Conservation (phyloP, 2,113 vertebrate species). For the Dicentrarchus labrax region DNA sequence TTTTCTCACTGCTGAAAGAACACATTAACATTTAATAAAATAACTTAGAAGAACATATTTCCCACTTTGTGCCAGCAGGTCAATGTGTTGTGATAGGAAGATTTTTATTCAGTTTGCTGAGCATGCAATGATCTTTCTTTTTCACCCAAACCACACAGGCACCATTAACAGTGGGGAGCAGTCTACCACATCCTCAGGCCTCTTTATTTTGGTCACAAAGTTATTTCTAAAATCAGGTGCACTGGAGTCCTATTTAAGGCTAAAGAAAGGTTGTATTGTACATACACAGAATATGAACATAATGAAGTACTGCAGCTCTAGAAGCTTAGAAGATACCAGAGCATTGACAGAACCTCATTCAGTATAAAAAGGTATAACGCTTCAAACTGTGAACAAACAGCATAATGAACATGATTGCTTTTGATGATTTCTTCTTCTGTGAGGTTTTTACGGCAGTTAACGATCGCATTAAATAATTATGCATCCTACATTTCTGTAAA, state of each 20-base stretch:
- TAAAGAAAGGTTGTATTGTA: neutral
- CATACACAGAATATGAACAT: neutral
- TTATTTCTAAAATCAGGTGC: neutral
- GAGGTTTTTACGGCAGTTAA: too few relatives aligned
- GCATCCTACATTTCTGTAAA: too few relatives aligned
- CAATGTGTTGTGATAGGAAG: neutral
- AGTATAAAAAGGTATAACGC: too few relatives aligned
- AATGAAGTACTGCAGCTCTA: too few relatives aligned
- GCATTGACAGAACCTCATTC: too few relatives aligned
- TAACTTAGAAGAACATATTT: neutral
- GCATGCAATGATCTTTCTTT: neutral
- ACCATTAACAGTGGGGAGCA: neutral
- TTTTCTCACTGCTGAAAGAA: slow-evolving; percentile 1
- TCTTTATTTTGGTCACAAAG: slow-evolving; percentile 2
- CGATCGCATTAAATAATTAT: too few relatives aligned
- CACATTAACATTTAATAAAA: neutral
- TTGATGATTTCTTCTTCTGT: too few relatives aligned
- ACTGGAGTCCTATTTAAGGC: neutral
- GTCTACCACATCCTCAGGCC: neutral
- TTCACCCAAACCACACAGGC: neutral
- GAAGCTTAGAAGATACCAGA: too few relatives aligned
- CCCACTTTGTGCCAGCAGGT: neutral
- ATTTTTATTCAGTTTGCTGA: slow-evolving; percentile 18
- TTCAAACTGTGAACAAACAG: too few relatives aligned
- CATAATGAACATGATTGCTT: too few relatives aligned